Conservation (phyloP, 2,113 vertebrate genomes). For the Nanorana parkeri region DNA sequence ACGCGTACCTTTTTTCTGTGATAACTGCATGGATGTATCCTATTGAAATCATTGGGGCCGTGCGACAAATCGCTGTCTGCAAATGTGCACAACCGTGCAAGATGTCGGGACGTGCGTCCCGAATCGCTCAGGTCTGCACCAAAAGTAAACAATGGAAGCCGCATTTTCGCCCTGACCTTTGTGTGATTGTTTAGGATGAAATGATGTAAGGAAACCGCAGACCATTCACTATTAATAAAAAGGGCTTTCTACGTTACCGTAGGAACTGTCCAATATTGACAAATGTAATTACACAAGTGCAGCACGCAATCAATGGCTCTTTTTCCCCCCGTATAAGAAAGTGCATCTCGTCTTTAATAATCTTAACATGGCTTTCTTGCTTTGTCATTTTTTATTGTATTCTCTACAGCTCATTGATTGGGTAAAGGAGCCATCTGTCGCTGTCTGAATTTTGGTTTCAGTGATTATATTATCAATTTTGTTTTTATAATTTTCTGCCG, state of each 20-base stretch:
- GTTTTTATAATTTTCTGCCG: neutral
- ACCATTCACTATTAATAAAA: neutral
- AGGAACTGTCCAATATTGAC: neutral
- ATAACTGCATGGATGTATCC: too few species aligned
- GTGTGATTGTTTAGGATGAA: neutral
- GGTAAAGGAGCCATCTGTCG: neutral
- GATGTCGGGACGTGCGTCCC: too few species aligned
- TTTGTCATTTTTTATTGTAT: neutral
- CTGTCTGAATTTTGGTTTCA: neutral
- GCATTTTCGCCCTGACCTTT: neutral
- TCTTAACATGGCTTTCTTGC: neutral
- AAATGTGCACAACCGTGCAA: too few species aligned
- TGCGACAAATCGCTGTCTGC: too few species aligned
- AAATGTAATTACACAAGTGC: neutral
- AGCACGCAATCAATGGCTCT: neutral
- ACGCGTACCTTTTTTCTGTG: too few species aligned
- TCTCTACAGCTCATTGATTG: slow-evolving; percentile 2
- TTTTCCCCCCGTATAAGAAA: neutral
- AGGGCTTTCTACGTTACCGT: too few species aligned
- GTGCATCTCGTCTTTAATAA: slow-evolving; percentile 8
- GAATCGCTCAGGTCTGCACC: too few species aligned
- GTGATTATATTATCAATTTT: neutral
- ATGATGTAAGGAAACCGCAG: neutral
- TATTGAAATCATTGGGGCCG: too few species aligned
- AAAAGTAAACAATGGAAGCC: too few species aligned